These are phyloP conservation scores for Phortica okadai DNA, from an alignment of 2,888 invertebrate genomes.

Conservation along the genomic window DNA sequence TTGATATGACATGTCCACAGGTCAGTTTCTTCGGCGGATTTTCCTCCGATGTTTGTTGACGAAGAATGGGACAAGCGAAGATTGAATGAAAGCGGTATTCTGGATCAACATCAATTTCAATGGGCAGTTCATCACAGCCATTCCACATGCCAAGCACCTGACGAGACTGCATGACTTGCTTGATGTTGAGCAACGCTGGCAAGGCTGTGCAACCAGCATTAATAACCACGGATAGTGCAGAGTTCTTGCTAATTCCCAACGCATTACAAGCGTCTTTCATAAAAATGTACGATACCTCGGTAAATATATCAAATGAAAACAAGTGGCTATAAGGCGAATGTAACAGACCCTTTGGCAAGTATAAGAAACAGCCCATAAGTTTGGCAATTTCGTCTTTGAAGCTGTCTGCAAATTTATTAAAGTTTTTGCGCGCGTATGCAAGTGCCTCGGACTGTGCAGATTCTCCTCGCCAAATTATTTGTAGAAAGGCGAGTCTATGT, in stretches of 20 bases:
- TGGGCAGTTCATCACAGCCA: slow-evolving; percentile 96
- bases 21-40: slow-evolving; percentile 98
- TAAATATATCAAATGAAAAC: slow-evolving; percentile 86
- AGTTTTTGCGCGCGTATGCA: slow-evolving; percentile 88
- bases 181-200: slow-evolving; percentile 95
- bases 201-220: slow-evolving; percentile 95
- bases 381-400: slow-evolving; percentile 90
- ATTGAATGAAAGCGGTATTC: slow-evolving; percentile 97
- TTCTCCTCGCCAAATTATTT: slow-evolving; percentile 76
- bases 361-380: slow-evolving; percentile 90
- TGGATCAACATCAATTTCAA: slow-evolving; percentile 94
- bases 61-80: slow-evolving; percentile 98
- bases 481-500: slow-evolving; percentile 88
- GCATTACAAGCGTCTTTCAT: slow-evolving; percentile 94
- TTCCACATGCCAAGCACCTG: slow-evolving; percentile 97
- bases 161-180: slow-evolving; percentile 91
- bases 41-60: slow-evolving; percentile 95
- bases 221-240: slow-evolving; percentile 93
- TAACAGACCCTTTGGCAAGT: slow-evolving; percentile 86
- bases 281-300: slow-evolving; percentile 89
- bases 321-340: slow-evolving; percentile 88
- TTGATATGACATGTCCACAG: slow-evolving; percentile 98
- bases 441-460: slow-evolving; percentile 89
- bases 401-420: slow-evolving; percentile 86
- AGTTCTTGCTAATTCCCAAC: slow-evolving; percentile 91